These are phyloP conservation scores for Paedocypris sp. DNA, from an alignment of 2,113 vertebrate genomes.

Conservation along the genomic window DNA sequence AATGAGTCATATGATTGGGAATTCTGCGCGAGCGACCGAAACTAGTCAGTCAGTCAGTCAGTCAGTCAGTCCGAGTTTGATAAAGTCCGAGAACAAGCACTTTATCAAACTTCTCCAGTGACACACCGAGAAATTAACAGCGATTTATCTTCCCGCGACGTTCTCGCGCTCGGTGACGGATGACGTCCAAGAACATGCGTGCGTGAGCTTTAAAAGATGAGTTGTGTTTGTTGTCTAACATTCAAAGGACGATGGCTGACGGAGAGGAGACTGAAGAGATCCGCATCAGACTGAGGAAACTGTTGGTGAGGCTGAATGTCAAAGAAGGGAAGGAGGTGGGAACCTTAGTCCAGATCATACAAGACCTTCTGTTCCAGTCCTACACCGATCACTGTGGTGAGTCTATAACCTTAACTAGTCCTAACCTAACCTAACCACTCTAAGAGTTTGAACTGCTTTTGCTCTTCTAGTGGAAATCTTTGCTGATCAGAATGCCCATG, in stretches of 20 bases:
- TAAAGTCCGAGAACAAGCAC: no score
- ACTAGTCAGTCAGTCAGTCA: no score
- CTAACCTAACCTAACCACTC: no score
- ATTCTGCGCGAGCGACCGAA: no score
- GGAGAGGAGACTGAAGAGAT: constrained; percentile 61
- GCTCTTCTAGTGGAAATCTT: constrained; percentile 67
- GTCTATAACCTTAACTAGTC: no score
- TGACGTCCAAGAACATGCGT: no score
- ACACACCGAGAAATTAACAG: no score
- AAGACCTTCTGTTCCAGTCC: constrained; percentile 75
- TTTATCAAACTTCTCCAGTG: no score
- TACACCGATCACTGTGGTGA: constrained; percentile 67
- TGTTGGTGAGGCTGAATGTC: constrained; percentile 75
- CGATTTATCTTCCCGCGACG: no score
- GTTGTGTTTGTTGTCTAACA: not conserved
- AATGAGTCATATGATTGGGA: no score
- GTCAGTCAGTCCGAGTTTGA: no score
- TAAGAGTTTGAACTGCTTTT: not conserved
- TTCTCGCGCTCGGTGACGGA: not conserved
- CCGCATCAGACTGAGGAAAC: constrained; percentile 68
- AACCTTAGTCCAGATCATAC: constrained; percentile 76
- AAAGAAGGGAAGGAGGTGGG: constrained; percentile 70
- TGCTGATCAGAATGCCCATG: constrained; percentile 67
- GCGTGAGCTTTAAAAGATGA: constrained; percentile 2
- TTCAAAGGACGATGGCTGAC: constrained; percentile 44